Evolutionary conservation across 2,113 vertebrate genomes (phyloP).

Genomic region (Dasyornis broadbenti): DNA sequence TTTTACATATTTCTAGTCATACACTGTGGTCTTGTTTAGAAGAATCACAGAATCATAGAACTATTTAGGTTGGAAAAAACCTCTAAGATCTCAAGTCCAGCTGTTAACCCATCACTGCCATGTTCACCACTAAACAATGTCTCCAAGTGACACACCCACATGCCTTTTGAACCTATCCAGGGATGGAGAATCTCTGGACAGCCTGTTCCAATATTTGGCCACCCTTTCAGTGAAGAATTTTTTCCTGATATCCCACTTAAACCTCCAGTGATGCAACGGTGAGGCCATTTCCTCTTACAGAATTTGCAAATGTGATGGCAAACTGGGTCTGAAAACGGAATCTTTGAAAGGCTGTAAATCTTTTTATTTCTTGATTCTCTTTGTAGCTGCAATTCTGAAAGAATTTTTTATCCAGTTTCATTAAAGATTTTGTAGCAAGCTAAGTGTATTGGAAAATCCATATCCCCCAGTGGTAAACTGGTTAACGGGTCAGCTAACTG

Average conservation of each 20-base stretch:
- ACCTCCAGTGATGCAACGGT: neutral
- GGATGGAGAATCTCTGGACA: neutral
- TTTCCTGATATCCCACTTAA: neutral
- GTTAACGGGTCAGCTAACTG: neutral
- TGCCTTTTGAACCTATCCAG: neutral
- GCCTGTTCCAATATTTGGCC: neutral
- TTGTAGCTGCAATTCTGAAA: neutral
- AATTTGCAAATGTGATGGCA: neutral
- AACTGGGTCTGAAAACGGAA: neutral
- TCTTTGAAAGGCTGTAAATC: neutral
- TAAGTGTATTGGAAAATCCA: neutral
- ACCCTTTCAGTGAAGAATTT: neutral
- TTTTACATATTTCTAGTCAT: neutral
- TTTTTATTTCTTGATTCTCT: neutral
- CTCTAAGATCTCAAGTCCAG: neutral
- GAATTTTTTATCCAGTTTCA: neutral
- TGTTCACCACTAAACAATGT: neutral
- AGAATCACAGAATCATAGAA: neutral
- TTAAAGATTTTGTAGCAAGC: neutral
- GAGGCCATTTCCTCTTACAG: neutral
- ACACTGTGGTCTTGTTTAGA: neutral
- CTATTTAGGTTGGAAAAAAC: neutral
- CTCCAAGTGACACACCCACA: neutral
- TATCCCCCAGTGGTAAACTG: neutral
- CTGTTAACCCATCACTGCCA: neutral